Percentiles rank a stretch among this genome's conserved stretches.
Conservation (phyloP, 2,113 vertebrate genomes). For the Pluvianellus socialis region DNA sequence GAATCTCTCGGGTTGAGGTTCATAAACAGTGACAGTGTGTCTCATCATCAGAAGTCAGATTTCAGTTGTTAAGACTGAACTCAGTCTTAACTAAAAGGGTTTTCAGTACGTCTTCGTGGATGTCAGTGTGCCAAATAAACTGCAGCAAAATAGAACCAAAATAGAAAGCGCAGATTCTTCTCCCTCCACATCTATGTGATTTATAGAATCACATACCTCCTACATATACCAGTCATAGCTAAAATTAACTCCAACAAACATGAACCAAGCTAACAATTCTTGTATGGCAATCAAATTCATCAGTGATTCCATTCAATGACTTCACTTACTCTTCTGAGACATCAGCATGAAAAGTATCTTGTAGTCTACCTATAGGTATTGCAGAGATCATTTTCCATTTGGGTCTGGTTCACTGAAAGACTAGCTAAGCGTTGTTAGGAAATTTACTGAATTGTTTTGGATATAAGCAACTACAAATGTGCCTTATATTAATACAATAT, state of each 20-base stretch:
- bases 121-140: neutral
- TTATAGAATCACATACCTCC: neutral
- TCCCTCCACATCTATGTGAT: neutral
- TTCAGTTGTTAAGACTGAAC: neutral
- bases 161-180: neutral
- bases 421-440: neutral
- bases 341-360: neutral
- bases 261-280: neutral
- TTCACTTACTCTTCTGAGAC: neutral
- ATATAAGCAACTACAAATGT: neutral
- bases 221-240: neutral
- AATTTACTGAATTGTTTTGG: neutral
- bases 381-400: neutral
- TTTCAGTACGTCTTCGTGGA: neutral
- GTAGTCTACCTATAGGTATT: neutral
- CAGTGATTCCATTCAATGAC: neutral
- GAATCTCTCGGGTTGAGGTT: neutral
- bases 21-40: neutral
- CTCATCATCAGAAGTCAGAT: neutral
- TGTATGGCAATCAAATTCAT: neutral
- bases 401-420: neutral
- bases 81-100: neutral
- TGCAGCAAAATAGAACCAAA: neutral
- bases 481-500: neutral
- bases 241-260: neutral